Conservation (phyloP, 2,797 vertebrate genomes). For the Pachyuromys duprasi region DNA sequence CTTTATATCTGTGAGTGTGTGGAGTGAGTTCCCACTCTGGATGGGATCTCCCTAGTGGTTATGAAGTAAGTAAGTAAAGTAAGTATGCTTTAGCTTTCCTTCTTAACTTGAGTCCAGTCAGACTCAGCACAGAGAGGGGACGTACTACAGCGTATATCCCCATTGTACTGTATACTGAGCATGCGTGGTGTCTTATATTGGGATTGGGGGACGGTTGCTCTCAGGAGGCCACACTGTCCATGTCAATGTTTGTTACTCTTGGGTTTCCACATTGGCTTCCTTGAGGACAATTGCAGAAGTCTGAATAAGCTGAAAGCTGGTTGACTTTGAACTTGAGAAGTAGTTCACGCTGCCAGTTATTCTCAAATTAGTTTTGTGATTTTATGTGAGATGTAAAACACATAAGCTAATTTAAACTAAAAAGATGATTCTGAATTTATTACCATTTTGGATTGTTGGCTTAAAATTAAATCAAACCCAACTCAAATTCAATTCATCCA, state of each 20-base stretch:
- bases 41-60: neutral
- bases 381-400: slow-evolving; percentile 41
- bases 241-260: neutral
- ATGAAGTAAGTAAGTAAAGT: too few species aligned
- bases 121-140: neutral
- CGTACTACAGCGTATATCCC: neutral
- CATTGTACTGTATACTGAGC: neutral
- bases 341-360: slow-evolving; percentile 25
- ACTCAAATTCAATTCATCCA: neutral
- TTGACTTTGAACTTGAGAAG: slow-evolving; percentile 39
- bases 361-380: slow-evolving; percentile 22
- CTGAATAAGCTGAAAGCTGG: neutral
- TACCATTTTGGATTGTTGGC: neutral
- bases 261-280: neutral
- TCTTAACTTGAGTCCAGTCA: neutral
- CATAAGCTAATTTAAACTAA: slow-evolving; percentile 18
- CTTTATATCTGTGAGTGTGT: neutral
- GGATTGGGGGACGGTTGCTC: neutral
- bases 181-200: too few species aligned
- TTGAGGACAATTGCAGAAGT: slow-evolving; percentile 9
- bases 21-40: neutral
- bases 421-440: neutral
- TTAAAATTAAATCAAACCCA: slow-evolving; percentile 22
- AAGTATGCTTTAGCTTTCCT: neutral
- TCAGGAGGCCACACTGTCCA: neutral